Conservation (phyloP, 2,113 vertebrate genomes). For the Leucopsar rothschildi region DNA sequence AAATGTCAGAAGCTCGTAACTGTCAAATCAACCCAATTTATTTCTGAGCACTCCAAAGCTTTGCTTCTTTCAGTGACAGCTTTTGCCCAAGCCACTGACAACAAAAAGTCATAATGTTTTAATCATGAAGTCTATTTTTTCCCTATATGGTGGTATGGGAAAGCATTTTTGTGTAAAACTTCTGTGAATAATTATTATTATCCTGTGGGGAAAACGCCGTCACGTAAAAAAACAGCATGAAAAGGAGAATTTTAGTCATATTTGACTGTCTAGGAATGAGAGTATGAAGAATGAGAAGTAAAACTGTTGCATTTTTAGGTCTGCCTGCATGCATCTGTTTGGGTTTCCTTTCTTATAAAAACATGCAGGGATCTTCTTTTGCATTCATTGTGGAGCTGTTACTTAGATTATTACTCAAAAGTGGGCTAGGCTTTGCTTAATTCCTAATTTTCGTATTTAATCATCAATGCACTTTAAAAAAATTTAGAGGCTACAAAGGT, state of each 20-base stretch:
- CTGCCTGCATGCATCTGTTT: background rate
- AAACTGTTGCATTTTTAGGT: background rate
- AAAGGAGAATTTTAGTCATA: background rate
- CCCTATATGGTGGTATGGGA: background rate
- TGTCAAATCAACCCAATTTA: slow-evolving; percentile 61
- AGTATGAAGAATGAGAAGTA: background rate
- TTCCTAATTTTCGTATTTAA: background rate
- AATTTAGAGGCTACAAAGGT: background rate
- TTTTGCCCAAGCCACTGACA: slow-evolving; percentile 45
- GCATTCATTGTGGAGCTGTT: background rate
- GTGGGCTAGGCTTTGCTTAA: background rate
- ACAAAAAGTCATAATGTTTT: slow-evolving; percentile 40
- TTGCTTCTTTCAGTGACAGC: slow-evolving; percentile 46
- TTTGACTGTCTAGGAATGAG: background rate
- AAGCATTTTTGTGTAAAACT: slow-evolving; percentile 18
- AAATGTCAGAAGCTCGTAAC: slow-evolving; percentile 59
- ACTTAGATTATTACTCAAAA: background rate
- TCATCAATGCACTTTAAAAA: background rate
- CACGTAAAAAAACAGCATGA: background rate
- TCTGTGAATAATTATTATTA: background rate
- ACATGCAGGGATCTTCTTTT: background rate
- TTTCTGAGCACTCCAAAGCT: slow-evolving; percentile 43
- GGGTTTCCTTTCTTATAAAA: background rate
- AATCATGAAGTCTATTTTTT: slow-evolving; percentile 55
- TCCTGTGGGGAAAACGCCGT: background rate